Evolutionary conservation across 2,888 invertebrate genomes (phyloP), one percentile per base, ranked within the genome.

Genomic region (Empis stercorea): DNA sequence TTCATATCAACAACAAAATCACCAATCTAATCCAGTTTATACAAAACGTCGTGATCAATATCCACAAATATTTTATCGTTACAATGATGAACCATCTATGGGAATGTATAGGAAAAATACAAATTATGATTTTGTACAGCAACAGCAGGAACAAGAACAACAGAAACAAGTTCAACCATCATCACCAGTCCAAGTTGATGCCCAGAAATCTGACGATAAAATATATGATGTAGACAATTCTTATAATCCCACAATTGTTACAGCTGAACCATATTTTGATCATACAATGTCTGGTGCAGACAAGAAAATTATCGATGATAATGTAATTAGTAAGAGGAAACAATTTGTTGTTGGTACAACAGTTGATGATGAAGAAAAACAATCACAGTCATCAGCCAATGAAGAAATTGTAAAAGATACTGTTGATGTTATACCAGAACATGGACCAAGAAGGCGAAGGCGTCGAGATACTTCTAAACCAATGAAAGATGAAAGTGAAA

Each of bases 281-380:
- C 37, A 38, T 10, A 15, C 42, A 10, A 17, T 39, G 16, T n/a
- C 43, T 14, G 14, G 41, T n/a, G 30, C 23, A 16, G 49, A 52
- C 10, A 16, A 20, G 10, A 17, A 48, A 34, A 16, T 37, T 10
- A 46, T 48, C 5, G 49, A 52, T 11, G 44, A 49, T 20, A 51
- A 50, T 39, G 45, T 50, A 20, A 32, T 57, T 40, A 46, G 47
- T 41, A 45, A 51, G 39, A 70, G 72, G 34, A 71, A 68, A 43
- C 76, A 80, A 59, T 81, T 81, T 61, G 80, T 81, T 0, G 81
- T 81, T 2, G 81, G 80, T 1, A 80, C 74, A 56, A 40, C 23
- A 9, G 11, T 17, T 17, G 17, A 38, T 17, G 17, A 14, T 27
- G 20, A n/a, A 14, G 10, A 11, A 4, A 9, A 39, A 4, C 20